Evolutionary conservation across 1,140 invertebrate genomes (phyloP), one percentile per base, ranked within the genome.

Genomic region (Wiebesia pumilae): DNA sequence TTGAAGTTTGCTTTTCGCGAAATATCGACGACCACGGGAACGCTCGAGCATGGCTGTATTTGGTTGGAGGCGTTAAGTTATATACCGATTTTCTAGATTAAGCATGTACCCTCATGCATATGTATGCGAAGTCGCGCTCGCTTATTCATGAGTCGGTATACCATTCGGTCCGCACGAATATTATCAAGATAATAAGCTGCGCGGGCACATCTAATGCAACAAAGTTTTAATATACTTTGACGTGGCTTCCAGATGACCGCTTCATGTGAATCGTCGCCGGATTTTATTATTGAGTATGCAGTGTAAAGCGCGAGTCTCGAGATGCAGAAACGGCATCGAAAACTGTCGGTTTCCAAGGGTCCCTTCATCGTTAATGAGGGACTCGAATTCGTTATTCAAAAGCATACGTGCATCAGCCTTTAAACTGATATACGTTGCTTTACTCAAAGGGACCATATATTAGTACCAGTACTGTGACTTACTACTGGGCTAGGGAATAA

Each of bases 111-210:
- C 38, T 69, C 77, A 85, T 85, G 75, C 54, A 85, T 85, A 85
- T 84, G 83, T 40, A 85, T 80, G 40, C 3, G 6, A n/a, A 38
- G 38, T 0, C 10, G 33, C 33, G 12, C 30, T 54, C 40, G 81
- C 0, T 83, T 83, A 83, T 83, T 83, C 71, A 83, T 77, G 82
- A 75, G 33, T 58, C 47, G 47, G 58, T 67, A 40, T 43, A 40
- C 58, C 35, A 40, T 43, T 65, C 38, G 24, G 35, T 27, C 51
- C 3, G 77, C 43, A 71, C 71, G 80, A 85, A 85, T 62, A 80
- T 80, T 81, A 86, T 81, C 65, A 47, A 86, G 80, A 86, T 86
- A 86, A 86, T 81, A 82, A 82, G 69, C 78, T 35, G 47, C 77
- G 4, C 65, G n/a, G 21, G 51, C 24, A 33, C 65, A 65, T 43